Percentiles rank a stretch among this genome's conserved stretches.
These are phyloP conservation scores for Ianthella basta DNA, from an alignment of 37 sponge, comb jelly and placozoan genomes.

Conservation along the genomic window DNA sequence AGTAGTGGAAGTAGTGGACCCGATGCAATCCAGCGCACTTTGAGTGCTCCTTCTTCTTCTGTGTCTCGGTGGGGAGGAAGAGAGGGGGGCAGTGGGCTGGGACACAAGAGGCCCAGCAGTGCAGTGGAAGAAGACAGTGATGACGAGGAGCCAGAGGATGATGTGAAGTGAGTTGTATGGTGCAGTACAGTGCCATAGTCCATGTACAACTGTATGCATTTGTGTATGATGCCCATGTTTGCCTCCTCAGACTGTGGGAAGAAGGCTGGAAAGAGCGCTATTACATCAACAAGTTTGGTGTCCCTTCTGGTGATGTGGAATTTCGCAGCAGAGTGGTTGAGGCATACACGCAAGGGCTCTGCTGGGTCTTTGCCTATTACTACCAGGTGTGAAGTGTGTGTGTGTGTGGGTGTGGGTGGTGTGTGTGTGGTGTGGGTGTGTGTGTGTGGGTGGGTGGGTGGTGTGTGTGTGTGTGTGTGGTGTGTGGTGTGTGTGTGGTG, in stretches of 20 bases:
- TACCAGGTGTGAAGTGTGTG: conserved; percentile 73
- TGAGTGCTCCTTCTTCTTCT: neutral
- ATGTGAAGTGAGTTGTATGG: conserved; percentile 23
- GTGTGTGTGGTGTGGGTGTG: neutral
- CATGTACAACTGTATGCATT: neutral
- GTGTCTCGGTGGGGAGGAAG: neutral
- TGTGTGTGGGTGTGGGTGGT: neutral
- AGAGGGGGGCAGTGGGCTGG: no score
- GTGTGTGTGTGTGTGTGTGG: no score
- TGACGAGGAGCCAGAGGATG: conserved; percentile 59
- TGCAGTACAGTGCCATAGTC: neutral
- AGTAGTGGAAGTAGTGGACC: neutral
- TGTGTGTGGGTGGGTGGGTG: neutral
- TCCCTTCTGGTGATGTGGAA: conserved; percentile 77
- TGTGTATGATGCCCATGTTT: neutral
- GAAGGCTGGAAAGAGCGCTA: conserved; percentile 98
- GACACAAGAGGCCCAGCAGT: neutral
- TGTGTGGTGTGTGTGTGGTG: no score
- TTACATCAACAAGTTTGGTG: conserved; percentile 92
- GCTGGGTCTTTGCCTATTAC: conserved; percentile 97
- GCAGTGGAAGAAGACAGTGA: conserved; percentile 3
- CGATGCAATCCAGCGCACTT: neutral
- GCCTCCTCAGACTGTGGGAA: conserved; percentile 85
- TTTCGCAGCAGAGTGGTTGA: conserved; percentile 76
- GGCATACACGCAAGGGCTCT: conserved; percentile 89